Conservation (phyloP, 2,113 vertebrate species). For the Suricata suricatta region DNA sequence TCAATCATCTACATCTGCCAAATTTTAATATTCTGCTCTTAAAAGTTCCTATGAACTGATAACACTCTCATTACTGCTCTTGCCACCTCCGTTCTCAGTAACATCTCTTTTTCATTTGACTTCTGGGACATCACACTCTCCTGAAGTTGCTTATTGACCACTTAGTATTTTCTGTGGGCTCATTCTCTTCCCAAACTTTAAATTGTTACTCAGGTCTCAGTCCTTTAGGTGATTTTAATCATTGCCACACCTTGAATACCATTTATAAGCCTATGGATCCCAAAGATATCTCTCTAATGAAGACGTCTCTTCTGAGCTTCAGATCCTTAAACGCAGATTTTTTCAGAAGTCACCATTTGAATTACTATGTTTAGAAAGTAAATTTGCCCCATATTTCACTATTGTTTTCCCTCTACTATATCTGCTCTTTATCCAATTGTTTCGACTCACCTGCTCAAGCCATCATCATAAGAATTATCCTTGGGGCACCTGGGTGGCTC, state of each 20-base stretch:
- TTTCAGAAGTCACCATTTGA: background rate
- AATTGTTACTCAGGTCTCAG: background rate
- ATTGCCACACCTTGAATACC: background rate
- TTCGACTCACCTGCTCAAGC: background rate
- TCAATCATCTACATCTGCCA: background rate
- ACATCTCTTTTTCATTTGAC: background rate
- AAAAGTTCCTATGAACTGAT: background rate
- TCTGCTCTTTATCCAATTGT: background rate
- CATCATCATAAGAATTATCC: background rate
- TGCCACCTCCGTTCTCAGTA: background rate
- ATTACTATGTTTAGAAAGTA: background rate
- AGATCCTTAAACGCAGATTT: background rate
- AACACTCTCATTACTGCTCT: background rate
- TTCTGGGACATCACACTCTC: background rate
- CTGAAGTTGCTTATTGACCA: background rate
- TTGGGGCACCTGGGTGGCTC: too few relatives aligned
- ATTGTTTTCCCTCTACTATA: background rate
- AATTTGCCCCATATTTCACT: background rate
- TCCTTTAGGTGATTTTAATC: background rate
- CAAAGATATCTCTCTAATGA: background rate
- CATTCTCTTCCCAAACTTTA: background rate
- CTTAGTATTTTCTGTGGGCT: background rate
- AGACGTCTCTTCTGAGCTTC: background rate
- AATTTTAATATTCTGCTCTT: background rate
- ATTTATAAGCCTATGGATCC: background rate